A percentile compares a stretch with the other conserved stretches of the same genome.
Evolutionary conservation across 2,888 invertebrate genomes (phyloP).

Genomic region (Leptothorax acervorum): DNA sequence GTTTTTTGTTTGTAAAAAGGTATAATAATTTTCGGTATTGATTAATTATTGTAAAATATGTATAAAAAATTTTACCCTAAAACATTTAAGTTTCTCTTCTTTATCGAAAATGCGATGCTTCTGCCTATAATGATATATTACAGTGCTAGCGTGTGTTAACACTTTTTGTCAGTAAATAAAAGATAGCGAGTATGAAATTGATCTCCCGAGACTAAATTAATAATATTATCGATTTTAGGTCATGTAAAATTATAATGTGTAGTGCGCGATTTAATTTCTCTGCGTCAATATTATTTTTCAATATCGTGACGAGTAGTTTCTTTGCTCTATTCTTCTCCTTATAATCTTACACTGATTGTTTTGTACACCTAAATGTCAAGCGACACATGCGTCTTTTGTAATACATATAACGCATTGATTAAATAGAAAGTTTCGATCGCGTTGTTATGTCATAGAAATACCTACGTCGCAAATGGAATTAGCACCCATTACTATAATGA

Average conservation of each 20-base stretch:
- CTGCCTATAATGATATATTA: background rate
- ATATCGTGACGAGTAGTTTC: constrained; percentile 22
- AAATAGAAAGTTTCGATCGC: constrained; percentile 34
- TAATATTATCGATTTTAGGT: constrained; percentile 38
- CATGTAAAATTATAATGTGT: constrained; percentile 48
- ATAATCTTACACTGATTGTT: background rate
- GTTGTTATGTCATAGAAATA: constrained; percentile 2
- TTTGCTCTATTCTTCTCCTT: constrained; percentile 1
- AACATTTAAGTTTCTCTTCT: background rate
- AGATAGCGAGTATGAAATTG: constrained; percentile 16
- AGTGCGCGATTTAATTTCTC: background rate
- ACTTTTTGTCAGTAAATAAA: constrained; percentile 19
- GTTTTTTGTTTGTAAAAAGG: background rate
- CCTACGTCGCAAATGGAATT: background rate
- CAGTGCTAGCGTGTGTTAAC: background rate
- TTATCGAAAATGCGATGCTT: no score
- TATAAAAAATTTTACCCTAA: background rate
- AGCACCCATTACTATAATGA: background rate
- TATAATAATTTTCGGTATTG: background rate
- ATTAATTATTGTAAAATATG: background rate
- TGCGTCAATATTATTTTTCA: background rate
- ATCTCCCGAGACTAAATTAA: constrained; percentile 4
- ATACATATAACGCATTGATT: background rate
- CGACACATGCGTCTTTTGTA: background rate
- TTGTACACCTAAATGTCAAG: constrained; percentile 37